Evolutionary conservation across 2,888 invertebrate species (phyloP), one percentile per base, ranked within the genome.

Genomic region (Nasonovia ribisnigri): DNA sequence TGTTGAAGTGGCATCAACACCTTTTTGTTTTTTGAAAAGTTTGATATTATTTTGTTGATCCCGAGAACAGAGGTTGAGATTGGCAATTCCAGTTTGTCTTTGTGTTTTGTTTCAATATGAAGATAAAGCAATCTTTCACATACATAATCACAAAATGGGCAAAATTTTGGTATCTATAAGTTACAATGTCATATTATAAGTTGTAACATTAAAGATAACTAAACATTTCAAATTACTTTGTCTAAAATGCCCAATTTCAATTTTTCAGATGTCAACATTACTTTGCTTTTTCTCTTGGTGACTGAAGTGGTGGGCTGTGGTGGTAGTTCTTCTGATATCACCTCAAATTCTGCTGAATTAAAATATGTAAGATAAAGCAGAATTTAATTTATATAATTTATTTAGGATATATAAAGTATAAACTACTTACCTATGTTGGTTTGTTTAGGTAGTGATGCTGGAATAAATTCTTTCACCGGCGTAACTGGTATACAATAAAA

Each of bases 81-180:
- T 11, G 84, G 84, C 26, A 84, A 10, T 84, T 43, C 43, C 11
- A 84, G 84, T 84, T 43, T 42, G 1, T 84, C 84, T 5, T 11
- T 3, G 4, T 84, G 84, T 26, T 29, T 43, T 26, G 11, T 43
- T 43, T 84, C 13, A 84, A 84, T 84, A 84, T 84, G 84, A 0
- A 43, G 26, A 84, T 43, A 26, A 5, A 84, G 43, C 11, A 43
- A 10, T 84, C 43, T 84, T 84, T 84, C 84, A 29, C 84, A 84
- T 4, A 84, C 84, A 43, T 84, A 43, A 43, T 84, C 43, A 84
- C 84, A 84, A 84, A 84, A 84, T 43, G 84, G 84, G 10, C 84
- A 84, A 29, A 84, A 84, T 43, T 84, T 84, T 43, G 84, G 84
- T 26, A 43, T 29, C 84, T 84, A 29, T 43, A 84, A 84, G 43